Evolutionary conservation across 2,888 invertebrate species (phyloP), one percentile per base, ranked within the genome.

Genomic region (Ormia ochracea): DNA sequence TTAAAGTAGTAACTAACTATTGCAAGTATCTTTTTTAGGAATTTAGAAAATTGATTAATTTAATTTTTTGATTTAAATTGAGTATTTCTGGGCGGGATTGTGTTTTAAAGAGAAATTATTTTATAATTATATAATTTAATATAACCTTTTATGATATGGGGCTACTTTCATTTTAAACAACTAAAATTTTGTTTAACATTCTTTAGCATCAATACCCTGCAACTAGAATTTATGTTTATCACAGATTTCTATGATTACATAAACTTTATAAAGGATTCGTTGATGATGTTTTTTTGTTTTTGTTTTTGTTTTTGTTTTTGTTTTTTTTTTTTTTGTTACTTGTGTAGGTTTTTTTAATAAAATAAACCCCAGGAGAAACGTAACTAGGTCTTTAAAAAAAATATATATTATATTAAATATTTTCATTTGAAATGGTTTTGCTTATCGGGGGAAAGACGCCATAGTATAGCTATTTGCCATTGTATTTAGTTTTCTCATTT

Each of bases 1-100:
- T 74, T 73, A 28, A 82, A 68, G 70, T 75, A 81, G 83, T 79
- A 83, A 79, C 81, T 76, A 68, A 76, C 80, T 80, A 73, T 80
- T 80, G 80, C 76, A 80, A 76, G 68, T 65, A 31, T 36, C 36
- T 68, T 58, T 61, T 72, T 54, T 78, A 81, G 81, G 81, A 82
- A 78, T 73, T 69, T 77, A 43, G 68, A 80, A 76, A 80, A 68
- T 68, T 63, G 28, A 14, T 75, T 70, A 58, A 58, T 65, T 61
- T 66, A n/a, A 17, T 26, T 59, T 28, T 59, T 26, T 58, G n/a
- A 28, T 69, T 50, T 73, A 5, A 43, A 48, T 72, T 70, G n/a
- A n/a, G n/a, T n/a, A 23, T 76, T 38, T 61, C 4, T 80, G 79
- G 79, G 79, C 79, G 79, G 79, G 79, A 26, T 79, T 63, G 36